Base-by-base conservation (phyloP, 2,888 invertebrate species). In the Apotomis capreana region DNA sequence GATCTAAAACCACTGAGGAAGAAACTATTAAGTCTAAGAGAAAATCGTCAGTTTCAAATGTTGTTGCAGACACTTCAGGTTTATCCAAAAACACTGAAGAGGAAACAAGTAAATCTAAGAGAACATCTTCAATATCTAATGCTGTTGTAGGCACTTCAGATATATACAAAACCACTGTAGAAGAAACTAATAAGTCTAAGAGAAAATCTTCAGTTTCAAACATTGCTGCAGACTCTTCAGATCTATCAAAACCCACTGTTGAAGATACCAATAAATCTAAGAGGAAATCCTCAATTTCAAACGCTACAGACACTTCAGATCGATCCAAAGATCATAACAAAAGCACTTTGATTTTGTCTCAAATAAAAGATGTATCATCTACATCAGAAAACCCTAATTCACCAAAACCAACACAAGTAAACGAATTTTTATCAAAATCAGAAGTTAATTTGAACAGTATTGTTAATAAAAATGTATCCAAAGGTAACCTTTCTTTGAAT, bases 261-360 rank as follows among this genome's bases (percentile, higher is more conserved):
- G 70, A 75, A 55, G 76, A 64, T 49, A 44, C 60, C 5, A 62
- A 74, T 54, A 78, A 77, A 60, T 77, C 77, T 44, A 79, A 78
- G 59, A 76, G 75, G 67, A 80, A 79, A 51, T 81, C 82, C 12
- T 77, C 79, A 8, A 64, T 76, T 51, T 76, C 75, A 59, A 52
- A 13, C 44, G n/a, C 44, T 36, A 54, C 6, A 37, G 49, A 62
- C 26, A 71, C 71, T 26, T 49, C 37, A n/a, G 52, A 58, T 52
- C 10, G 26, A 10, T 72, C 71, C 0, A 58, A 36, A 58, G 44
- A 63, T 55, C 52, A 72, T 51, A 72, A 68, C 49, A 72, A 72
- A 37, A 72, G 72, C 46, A 72, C 72, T 4, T 36, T 72, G n/a
- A 72, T 72, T 44, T 59, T 72, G 37, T 72, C 69, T 6, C 69